Base-by-base conservation (phyloP, 2,797 vertebrate genomes). In the Eidolon dupreanum region DNA sequence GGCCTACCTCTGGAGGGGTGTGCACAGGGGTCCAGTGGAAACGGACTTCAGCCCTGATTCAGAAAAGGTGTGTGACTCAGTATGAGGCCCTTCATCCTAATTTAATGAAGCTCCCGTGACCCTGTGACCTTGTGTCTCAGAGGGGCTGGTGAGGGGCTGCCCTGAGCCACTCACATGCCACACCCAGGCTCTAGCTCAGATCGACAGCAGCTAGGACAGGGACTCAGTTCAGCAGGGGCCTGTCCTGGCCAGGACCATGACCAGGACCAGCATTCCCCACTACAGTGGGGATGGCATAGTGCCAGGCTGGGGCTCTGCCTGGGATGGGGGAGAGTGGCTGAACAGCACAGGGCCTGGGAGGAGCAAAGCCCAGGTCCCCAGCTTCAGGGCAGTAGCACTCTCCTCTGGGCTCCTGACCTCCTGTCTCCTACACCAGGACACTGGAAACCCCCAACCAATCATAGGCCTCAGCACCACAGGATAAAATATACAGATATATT, bases 401-500 rank as follows among this genome's bases (percentile, higher is more conserved):
- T 59, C 22, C 63, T 59, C 73, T 75, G 63, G 38, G 74, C 41
- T 84, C 88, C 24, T 0, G 6, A 71, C 4, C 74, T 82, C 59
- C 51, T 81, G 22, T 61, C 16, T 83, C 87, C 71, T 9, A 46
- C 15, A 28, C 63, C 12, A 20, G n/a, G 73, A 84, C 31, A 66
- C 51, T 38, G 17, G 26, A 63, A 36, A 15, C 59, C 90, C 65
- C 43, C 38, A 94, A 43, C 38, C 74, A 90, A 92, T 41, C 36
- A 92, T 26, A 97, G 86, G 55, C 90, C 88, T 97, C 59, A 68
- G 83, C 41, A 77, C 55, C 77, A 87, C 1, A 26, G 82, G 83
- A 65, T 97, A 97, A 98, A 97, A 98, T 97, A 98, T 92, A 97
- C 96, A 96, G 95, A 97, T 97, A 94, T 91, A 97, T 97, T 98